Evolutionary conservation across 1,140 invertebrate species (phyloP).

Genomic region (Drosophila nannoptera): DNA sequence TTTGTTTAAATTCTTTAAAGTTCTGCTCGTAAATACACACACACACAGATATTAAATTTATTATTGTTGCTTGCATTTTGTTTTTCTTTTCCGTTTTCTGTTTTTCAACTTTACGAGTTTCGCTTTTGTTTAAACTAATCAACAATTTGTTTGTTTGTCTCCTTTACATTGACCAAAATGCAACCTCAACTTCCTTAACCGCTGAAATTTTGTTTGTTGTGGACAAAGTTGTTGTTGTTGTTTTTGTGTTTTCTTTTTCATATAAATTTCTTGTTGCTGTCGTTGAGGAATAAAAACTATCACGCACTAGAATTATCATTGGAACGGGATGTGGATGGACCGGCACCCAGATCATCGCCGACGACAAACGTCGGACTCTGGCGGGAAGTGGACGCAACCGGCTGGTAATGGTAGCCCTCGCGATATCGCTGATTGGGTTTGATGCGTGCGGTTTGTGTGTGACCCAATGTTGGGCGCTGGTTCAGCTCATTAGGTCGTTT

Average conservation of each 20-base stretch:
- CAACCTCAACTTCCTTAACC: slow-evolving; percentile 47
- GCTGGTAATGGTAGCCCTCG: slow-evolving; percentile 79
- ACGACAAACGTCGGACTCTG: slow-evolving; percentile 79
- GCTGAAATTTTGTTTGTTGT: slow-evolving; percentile 37
- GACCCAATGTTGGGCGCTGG: slow-evolving; percentile 78
- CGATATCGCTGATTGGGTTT: slow-evolving; percentile 79
- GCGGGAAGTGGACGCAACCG: slow-evolving; percentile 78
- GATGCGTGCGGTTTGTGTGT: slow-evolving; percentile 76
- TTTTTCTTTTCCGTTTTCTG: slow-evolving; percentile 74
- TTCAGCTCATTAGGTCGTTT: slow-evolving; percentile 79
- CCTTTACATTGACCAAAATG: slow-evolving; percentile 62
- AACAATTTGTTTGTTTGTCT: slow-evolving; percentile 69
- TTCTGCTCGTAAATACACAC: slow-evolving; percentile 59
- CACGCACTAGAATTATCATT: slow-evolving; percentile 80
- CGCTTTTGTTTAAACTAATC: slow-evolving; percentile 66
- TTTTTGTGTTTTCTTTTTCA: slow-evolving; percentile 12
- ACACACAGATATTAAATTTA: slow-evolving; percentile 74
- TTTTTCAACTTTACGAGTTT: slow-evolving; percentile 59
- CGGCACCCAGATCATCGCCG: slow-evolving; percentile 76
- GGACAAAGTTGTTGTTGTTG: slow-evolving; percentile 44
- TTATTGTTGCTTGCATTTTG: slow-evolving; percentile 73
- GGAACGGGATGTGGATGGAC: slow-evolving; percentile 79
- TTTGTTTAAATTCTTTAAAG: slow-evolving; percentile 69
- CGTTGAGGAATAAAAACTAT: slow-evolving; percentile 79
- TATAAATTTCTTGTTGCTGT: slow-evolving; percentile 42